Conservation (phyloP, 2,113 vertebrate species). For the Hippopotamus amphibius region DNA sequence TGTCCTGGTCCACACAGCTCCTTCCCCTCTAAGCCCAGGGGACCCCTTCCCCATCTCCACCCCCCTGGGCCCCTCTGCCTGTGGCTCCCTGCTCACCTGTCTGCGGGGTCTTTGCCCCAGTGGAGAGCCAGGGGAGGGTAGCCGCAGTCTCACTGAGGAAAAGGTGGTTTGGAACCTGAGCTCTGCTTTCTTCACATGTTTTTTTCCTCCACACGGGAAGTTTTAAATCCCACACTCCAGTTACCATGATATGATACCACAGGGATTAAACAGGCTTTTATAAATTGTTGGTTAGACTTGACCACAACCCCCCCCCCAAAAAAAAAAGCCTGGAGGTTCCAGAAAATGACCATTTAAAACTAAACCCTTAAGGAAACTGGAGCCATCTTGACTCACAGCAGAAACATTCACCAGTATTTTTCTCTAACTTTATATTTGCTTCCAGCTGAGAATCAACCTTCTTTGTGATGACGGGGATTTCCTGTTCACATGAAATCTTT, state of each 20-base stretch:
- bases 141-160: neutral
- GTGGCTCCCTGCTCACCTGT: neutral
- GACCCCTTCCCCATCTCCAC: neutral
- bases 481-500: neutral
- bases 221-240: neutral
- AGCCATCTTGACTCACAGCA: neutral
- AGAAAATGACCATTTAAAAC: conserved; percentile 40
- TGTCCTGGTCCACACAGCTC: neutral
- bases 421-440: neutral
- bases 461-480: neutral
- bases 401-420: neutral
- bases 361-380: conserved; percentile 4
- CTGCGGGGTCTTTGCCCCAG: neutral
- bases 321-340: neutral
- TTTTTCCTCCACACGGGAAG: neutral
- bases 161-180: neutral
- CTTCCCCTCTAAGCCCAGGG: neutral
- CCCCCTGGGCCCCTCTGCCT: neutral
- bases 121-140: too few relatives aligned
- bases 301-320: neutral
- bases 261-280: conserved; percentile 19
- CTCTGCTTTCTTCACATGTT: neutral
- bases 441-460: neutral
- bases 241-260: neutral
- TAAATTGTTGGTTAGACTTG: neutral